phyloP scores from a whole-genome alignment of 2,888 invertebrate genomes.

The Oscheius sp. region DNA sequence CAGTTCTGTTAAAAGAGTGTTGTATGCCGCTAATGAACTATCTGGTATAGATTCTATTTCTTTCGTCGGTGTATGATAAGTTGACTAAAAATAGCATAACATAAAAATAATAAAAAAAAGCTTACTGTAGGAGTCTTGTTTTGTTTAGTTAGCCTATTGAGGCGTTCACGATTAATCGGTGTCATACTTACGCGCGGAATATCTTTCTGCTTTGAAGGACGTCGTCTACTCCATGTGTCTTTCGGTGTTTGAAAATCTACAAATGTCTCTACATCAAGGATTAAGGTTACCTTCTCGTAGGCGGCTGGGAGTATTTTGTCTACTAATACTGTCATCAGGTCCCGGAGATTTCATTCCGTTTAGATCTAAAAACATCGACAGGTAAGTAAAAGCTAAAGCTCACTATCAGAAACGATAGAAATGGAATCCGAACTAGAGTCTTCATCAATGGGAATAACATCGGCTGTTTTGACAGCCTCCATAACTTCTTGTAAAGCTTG shows the following conservation, averaged over 20 bases:
- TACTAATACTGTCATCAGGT: conserved; percentile 44
- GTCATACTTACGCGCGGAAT: too few species aligned
- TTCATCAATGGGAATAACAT: not conserved
- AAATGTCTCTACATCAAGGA: not conserved
- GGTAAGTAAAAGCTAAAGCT: not conserved
- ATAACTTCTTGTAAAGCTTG: not conserved
- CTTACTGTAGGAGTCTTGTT: not conserved
- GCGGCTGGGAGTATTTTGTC: conserved; percentile 25
- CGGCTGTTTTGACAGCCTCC: not conserved
- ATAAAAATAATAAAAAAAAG: too few species aligned
- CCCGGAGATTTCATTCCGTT: conserved; percentile 28
- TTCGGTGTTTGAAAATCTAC: conserved; percentile 8
- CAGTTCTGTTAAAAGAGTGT: too few species aligned
- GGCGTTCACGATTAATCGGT: not conserved
- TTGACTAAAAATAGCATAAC: not conserved
- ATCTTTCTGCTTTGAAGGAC: not conserved
- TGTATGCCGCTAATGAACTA: too few species aligned
- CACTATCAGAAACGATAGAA: conserved; percentile 20
- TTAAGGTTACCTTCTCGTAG: not conserved
- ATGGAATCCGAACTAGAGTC: conserved; percentile 22
- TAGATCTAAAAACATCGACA: not conserved
- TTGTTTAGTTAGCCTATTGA: not conserved
- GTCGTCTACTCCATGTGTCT: conserved; percentile 9
- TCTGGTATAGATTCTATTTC: too few species aligned
- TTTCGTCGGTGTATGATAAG: not conserved